A percentile compares a stretch with the other conserved stretches of the same genome.
These are phyloP conservation scores for Gopherus flavomarginatus DNA, from an alignment of 2,113 vertebrate species.

Conservation along the genomic window DNA sequence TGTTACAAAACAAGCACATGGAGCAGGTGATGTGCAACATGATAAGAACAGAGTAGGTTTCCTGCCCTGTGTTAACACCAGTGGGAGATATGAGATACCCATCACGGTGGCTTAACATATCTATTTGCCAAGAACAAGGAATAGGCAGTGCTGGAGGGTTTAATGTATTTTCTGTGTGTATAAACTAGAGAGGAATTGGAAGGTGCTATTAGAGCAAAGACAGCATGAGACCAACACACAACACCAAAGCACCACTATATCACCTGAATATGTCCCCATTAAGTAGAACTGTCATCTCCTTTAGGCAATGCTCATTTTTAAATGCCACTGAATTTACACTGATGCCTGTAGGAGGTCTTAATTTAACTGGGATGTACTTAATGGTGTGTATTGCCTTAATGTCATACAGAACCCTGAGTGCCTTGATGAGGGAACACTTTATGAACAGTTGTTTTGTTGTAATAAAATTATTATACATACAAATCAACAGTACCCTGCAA, in stretches of 20 bases:
- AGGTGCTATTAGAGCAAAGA: not conserved
- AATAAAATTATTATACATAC: not conserved
- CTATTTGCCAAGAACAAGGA: not conserved
- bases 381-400: not conserved
- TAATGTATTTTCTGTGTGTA: accelerated
- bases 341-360: not conserved
- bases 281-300: not conserved
- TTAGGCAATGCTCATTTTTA: not conserved
- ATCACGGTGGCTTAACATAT: not conserved
- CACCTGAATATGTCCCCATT: not conserved
- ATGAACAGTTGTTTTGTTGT: not conserved
- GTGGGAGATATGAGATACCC: not conserved
- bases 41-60: not conserved
- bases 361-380: not conserved
- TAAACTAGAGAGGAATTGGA: not conserved
- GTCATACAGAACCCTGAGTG: not conserved
- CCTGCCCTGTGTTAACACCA: not conserved
- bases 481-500: not conserved
- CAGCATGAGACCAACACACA: not conserved
- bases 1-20: not conserved
- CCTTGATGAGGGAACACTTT: not conserved
- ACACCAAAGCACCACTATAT: not conserved
- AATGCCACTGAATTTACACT: not conserved
- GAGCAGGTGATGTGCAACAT: not conserved
- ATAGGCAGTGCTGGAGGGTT: not conserved